phyloP scores from a whole-genome alignment of 2,113 vertebrate genomes.

The Pachyramphus minor region DNA sequence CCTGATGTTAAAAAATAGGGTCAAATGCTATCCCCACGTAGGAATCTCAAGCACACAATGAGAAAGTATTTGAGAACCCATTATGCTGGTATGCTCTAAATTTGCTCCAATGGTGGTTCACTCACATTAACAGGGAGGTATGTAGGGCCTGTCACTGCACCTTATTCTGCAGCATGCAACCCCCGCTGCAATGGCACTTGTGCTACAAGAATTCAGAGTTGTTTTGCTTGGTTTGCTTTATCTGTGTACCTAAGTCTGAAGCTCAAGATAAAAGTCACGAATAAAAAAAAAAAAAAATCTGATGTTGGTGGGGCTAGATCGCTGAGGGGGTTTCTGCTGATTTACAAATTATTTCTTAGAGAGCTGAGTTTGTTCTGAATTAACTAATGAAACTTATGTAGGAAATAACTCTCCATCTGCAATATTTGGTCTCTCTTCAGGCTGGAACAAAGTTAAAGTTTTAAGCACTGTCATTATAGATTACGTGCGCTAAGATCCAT shows the following conservation, averaged over 20 bases:
- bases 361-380: neutral
- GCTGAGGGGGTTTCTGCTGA: neutral
- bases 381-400: neutral
- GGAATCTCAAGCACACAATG: rapidly evolving
- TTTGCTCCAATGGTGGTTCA: neutral
- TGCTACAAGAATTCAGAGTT: neutral
- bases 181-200: neutral
- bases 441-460: neutral
- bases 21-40: neutral
- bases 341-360: neutral
- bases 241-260: neutral
- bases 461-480: neutral
- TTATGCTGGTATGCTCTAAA: rapidly evolving
- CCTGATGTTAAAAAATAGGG: neutral
- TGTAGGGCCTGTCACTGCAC: neutral
- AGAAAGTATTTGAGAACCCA: neutral
- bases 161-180: neutral
- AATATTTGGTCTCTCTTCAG: neutral
- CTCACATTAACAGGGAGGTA: neutral
- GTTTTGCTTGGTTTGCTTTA: neutral
- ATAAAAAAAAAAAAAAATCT: neutral
- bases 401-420: neutral
- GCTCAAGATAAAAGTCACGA: neutral
- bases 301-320: neutral
- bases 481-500: neutral